Base-by-base conservation (phyloP, 2,797 vertebrate species). In the Chelmon rostratus region DNA sequence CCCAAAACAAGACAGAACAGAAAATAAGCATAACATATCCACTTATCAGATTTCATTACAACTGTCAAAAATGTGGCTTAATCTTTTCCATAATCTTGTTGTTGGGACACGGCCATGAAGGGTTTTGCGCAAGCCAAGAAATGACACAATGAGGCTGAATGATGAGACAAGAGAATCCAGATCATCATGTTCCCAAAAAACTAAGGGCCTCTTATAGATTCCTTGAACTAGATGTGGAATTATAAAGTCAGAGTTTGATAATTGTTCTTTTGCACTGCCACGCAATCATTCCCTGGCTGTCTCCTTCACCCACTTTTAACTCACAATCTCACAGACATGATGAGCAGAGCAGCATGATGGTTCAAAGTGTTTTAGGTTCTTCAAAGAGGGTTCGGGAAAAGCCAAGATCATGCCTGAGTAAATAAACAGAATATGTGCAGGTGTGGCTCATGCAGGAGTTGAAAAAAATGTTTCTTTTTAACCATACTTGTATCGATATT, bases 41-140 rank as follows among this genome's bases (percentile, higher is more conserved):
- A 80, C 83, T 91, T 86, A 90, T 92, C 86, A 86, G 82, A 91
- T 92, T 91, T 84, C 73, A 87, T 86, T 84, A 86, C 33, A 83
- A 82, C 76, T 88, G 86, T 89, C 77, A 89, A 76, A 88, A 83
- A 66, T 86, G 69, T 86, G 79, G 61, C 70, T 82, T 92, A 91
- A 92, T 91, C 88, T 89, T 86, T 84, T 67, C 31, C 49, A 61
- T 91, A 90, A 90, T 93, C 91, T 91, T 68, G 52, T 78, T 86
- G 70, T 78, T 87, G 90, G 89, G 82, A 78, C 52, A 21, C 18
- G 69, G 85, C 88, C 88, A 92, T 68, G 73, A 80, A 82, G 87
- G 53, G 65, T 50, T 83, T 85, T 72, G 58, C 66, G 79, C 83
- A 88, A 86, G 86, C 86, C 84, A 89, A 89, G 69, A 77, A 64